These are phyloP conservation scores for Alethe diademata DNA, from an alignment of 2,113 vertebrate species.

Conservation along the genomic window DNA sequence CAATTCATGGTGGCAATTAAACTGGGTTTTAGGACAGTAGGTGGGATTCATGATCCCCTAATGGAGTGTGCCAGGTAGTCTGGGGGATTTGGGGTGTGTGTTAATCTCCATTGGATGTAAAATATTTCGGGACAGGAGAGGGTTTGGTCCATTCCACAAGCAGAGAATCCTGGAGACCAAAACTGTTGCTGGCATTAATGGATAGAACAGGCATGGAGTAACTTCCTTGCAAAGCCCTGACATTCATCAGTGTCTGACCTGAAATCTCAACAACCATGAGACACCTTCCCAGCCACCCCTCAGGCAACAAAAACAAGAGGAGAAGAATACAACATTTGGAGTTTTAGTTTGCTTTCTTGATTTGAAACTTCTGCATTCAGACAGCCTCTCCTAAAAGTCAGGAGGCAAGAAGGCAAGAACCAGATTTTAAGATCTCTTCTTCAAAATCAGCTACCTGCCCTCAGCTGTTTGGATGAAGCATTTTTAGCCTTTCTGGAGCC, in stretches of 20 bases:
- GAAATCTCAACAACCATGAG: background rate
- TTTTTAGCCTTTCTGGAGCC: background rate
- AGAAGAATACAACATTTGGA: background rate
- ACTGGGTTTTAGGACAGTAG: background rate
- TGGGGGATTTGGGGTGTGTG: background rate
- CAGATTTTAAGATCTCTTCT: background rate
- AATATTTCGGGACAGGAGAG: background rate
- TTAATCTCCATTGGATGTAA: background rate
- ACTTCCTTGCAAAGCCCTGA: background rate
- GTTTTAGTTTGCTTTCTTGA: background rate
- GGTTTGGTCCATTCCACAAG: background rate
- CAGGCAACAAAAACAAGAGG: background rate
- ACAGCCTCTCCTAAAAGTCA: background rate
- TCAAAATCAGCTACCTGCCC: background rate
- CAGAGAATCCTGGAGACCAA: background rate
- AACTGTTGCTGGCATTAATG: background rate
- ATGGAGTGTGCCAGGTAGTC: background rate
- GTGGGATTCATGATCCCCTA: background rate
- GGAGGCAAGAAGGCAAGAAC: background rate
- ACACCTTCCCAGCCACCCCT: background rate
- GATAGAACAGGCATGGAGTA: background rate
- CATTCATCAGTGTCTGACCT: background rate
- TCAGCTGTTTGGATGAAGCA: background rate
- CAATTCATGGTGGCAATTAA: background rate
- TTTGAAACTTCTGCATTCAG: background rate